Evolutionary conservation across 92 coral and sea anemone genomes (phyloP).

Genomic region (Porites cylindrica): DNA sequence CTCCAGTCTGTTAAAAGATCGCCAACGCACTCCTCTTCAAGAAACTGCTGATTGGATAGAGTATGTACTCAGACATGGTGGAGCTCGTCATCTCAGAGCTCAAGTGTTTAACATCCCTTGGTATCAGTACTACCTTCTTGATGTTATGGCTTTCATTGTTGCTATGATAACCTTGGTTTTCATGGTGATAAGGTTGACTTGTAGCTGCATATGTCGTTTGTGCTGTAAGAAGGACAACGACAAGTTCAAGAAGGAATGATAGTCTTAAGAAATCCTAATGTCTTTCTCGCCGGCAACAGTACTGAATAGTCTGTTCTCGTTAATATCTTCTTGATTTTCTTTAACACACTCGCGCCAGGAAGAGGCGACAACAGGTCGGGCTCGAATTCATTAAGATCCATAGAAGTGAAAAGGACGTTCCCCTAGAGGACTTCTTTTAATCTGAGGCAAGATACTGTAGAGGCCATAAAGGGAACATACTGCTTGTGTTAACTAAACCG

Average conservation of each 20-base stretch:
- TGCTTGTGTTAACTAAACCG: too few species aligned
- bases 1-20: slow-evolving; percentile 43
- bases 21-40: slow-evolving; percentile 33
- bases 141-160: slow-evolving; percentile 11
- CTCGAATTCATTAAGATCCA: too few species aligned
- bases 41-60: slow-evolving; percentile 62
- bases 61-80: slow-evolving; percentile 58
- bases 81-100: slow-evolving; percentile 51
- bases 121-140: slow-evolving; percentile 48
- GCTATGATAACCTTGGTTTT: slow-evolving; percentile 11
- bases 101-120: slow-evolving; percentile 49
- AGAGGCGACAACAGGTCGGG: too few species aligned
- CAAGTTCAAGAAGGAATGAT: slow-evolving; percentile 3
- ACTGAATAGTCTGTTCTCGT: too few species aligned
- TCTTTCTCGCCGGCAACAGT: too few species aligned
- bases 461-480: too few species aligned
- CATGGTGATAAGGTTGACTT: background rate
- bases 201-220: background rate
- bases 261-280: background rate
- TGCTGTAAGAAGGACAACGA: background rate
- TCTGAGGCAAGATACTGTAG: too few species aligned
- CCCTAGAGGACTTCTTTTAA: too few species aligned
- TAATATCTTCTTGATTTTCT: too few species aligned
- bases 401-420: too few species aligned
- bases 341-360: too few species aligned